phyloP scores from a whole-genome alignment of 2,888 invertebrate genomes.

The Dendrolimus pini region DNA sequence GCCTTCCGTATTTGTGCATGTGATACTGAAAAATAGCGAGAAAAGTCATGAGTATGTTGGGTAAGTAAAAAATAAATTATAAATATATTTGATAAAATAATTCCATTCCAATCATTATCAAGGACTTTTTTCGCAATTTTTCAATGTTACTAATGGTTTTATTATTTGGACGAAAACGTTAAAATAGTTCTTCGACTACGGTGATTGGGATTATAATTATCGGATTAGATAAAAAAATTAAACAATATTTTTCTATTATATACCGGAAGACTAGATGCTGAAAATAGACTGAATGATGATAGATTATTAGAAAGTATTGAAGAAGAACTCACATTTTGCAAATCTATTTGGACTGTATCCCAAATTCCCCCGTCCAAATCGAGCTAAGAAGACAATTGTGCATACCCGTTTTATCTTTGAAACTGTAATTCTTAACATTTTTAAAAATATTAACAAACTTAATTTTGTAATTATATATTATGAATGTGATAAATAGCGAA shows the following conservation, averaged over 20 bases:
- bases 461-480: conserved; percentile 1
- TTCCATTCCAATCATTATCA: no score
- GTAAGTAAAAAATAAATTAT: no score
- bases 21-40: conserved; percentile 27
- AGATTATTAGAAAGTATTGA: not conserved
- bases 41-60: not conserved
- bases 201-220: no score
- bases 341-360: conserved; percentile 22
- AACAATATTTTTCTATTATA: not conserved
- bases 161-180: no score
- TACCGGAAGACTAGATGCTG: not conserved
- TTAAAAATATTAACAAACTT: conserved; percentile 14
- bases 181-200: no score
- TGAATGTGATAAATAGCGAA: conserved; percentile 37
- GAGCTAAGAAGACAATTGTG: conserved; percentile 23
- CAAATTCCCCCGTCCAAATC: conserved; percentile 26
- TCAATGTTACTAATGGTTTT: no score
- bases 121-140: no score
- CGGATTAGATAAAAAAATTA: no score
- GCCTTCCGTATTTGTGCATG: conserved; percentile 16
- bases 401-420: conserved; percentile 35
- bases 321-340: conserved; percentile 31
- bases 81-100: no score
- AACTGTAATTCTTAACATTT: conserved; percentile 36
- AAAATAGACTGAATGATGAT: not conserved